phyloP scores from a whole-genome alignment of 2,113 vertebrate species.

The Austrofundulus limnaeus region DNA sequence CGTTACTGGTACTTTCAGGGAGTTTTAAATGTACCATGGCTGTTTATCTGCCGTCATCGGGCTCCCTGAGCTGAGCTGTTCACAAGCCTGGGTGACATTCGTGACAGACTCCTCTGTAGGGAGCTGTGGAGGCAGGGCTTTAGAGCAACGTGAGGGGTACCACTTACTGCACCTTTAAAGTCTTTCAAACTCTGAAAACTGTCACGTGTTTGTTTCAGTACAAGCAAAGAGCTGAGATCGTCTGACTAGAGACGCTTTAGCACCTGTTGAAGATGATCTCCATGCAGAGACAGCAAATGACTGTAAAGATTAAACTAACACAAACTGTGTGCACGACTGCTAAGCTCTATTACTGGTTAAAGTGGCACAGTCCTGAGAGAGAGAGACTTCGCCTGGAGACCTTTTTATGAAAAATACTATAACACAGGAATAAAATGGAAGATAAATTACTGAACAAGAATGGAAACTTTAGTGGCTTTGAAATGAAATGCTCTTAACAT shows the following conservation, averaged over 20 bases:
- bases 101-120: too few species aligned
- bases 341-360: constrained; percentile 6
- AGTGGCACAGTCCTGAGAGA: neutral
- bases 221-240: constrained; percentile 2
- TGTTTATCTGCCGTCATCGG: too few species aligned
- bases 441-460: constrained; percentile 6
- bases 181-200: neutral
- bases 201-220: neutral
- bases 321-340: constrained; percentile 1
- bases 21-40: too few species aligned
- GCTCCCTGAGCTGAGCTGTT: too few species aligned
- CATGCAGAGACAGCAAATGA: constrained; percentile 3
- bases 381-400: neutral
- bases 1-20: too few species aligned
- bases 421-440: constrained; percentile 18
- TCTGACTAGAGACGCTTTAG: neutral
- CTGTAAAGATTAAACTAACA: constrained; percentile 2
- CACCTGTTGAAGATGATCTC: neutral
- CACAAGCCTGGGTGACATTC: too few species aligned
- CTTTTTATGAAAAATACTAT: neutral
- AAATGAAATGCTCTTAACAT: constrained; percentile 18
- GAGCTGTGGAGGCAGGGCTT: too few species aligned
- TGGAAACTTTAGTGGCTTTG: constrained; percentile 17
- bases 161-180: too few species aligned
- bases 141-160: too few species aligned